Conservation (phyloP, 2,888 invertebrate species). For the Smittia aterrima region DNA sequence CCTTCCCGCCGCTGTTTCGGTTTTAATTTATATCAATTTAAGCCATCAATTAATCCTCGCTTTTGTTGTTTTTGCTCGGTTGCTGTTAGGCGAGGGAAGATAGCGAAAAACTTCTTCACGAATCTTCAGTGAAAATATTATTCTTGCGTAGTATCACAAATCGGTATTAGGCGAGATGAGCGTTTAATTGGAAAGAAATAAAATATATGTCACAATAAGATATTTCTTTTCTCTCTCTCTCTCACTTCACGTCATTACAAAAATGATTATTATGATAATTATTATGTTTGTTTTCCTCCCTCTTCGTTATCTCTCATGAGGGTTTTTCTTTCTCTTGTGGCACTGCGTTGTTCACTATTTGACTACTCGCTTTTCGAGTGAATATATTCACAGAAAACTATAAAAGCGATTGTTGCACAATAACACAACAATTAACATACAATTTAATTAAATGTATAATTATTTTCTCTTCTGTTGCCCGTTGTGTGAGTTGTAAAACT, state of each 20-base stretch:
- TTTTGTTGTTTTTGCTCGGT: not conserved
- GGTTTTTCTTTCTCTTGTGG: not conserved
- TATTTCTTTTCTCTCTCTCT: not conserved
- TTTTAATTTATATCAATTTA: slow-evolving; percentile 14
- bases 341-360: not conserved
- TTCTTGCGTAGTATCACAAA: slow-evolving; percentile 2
- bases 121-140: not conserved
- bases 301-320: not conserved
- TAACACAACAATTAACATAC: slow-evolving; percentile 24
- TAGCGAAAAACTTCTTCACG: not conserved
- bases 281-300: slow-evolving; percentile 1
- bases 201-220: not conserved
- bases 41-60: slow-evolving; percentile 10
- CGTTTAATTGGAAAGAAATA: not conserved
- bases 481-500: not conserved
- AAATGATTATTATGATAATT: slow-evolving; percentile 23
- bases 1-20: slow-evolving; percentile 10
- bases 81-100: not conserved
- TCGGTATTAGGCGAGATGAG: not conserved
- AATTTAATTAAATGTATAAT: slow-evolving; percentile 11
- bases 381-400: not conserved
- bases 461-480: slow-evolving; percentile 2
- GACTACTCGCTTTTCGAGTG: not conserved
- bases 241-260: not conserved
- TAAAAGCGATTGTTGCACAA: slow-evolving; percentile 25